Conservation (phyloP, 1,140 invertebrate species). For the Drosophila saltans region DNA sequence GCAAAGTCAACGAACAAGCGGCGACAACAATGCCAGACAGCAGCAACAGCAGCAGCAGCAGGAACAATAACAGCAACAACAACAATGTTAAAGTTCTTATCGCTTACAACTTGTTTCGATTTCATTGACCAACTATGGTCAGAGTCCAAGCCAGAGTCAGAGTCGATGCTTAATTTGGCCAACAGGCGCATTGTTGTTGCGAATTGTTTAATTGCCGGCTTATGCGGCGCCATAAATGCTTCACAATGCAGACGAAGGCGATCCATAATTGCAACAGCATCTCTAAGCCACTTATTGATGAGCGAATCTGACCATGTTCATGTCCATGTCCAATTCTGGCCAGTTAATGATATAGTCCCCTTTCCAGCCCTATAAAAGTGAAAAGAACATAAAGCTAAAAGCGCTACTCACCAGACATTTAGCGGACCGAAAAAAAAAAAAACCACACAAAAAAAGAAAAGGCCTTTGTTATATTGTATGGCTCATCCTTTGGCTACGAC, state of each 20-base stretch:
- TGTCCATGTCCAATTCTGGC: slow-evolving; percentile 43
- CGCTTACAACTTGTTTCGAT: slow-evolving; percentile 79
- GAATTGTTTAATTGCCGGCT: slow-evolving; percentile 77
- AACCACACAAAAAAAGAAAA: background rate
- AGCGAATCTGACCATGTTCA: slow-evolving; percentile 37
- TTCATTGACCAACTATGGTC: slow-evolving; percentile 76
- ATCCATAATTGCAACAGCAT: slow-evolving; percentile 50
- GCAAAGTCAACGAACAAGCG: slow-evolving; percentile 30
- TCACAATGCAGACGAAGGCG: slow-evolving; percentile 53
- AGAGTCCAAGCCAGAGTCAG: slow-evolving; percentile 26
- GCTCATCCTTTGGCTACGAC: slow-evolving; percentile 25
- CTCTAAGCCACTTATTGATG: slow-evolving; percentile 46
- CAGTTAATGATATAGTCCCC: slow-evolving; percentile 58
- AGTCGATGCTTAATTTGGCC: slow-evolving; percentile 67
- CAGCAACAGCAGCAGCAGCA: slow-evolving; percentile 30
- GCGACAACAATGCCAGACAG: slow-evolving; percentile 31
- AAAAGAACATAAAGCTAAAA: slow-evolving; percentile 59
- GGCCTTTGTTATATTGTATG: background rate
- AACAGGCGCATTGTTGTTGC: slow-evolving; percentile 67
- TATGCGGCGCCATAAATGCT: slow-evolving; percentile 79
- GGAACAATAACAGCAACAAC: slow-evolving; percentile 39
- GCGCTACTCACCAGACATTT: slow-evolving; percentile 42
- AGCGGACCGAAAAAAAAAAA: slow-evolving; percentile 32
- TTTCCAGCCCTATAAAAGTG: slow-evolving; percentile 54
- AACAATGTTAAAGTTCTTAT: slow-evolving; percentile 58